Conservation (phyloP, 35 echinoderm and acorn worm genomes). For the Ophioderma brevispina region DNA sequence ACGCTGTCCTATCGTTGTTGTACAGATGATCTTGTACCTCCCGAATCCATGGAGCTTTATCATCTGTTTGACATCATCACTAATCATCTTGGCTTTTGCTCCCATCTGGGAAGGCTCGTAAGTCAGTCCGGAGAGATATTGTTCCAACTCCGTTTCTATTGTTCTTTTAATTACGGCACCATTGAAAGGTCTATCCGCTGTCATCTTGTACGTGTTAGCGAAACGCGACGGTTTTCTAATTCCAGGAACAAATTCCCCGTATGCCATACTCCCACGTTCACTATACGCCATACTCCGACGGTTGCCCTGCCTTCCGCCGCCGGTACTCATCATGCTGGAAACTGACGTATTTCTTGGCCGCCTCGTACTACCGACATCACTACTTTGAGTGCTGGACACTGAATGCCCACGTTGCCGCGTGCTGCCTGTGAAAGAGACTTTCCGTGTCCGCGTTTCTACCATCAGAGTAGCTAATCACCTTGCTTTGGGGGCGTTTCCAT, state of each 20-base stretch:
- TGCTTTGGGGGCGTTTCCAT: too few relatives aligned
- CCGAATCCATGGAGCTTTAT: constrained; percentile 34
- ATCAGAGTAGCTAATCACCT: too few relatives aligned
- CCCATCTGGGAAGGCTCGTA: constrained; percentile 18
- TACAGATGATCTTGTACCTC: constrained; percentile 55
- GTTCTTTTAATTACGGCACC: neutral
- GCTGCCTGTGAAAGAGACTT: constrained; percentile 9
- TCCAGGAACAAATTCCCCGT: neutral
- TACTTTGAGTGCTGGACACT: neutral
- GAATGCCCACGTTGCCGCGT: neutral
- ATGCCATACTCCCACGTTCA: neutral
- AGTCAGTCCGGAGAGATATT: neutral
- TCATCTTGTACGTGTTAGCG: constrained; percentile 24
- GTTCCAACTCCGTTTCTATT: constrained; percentile 12
- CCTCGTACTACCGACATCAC: neutral
- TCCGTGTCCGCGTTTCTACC: neutral
- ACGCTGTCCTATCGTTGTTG: constrained; percentile 1
- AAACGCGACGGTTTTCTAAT: neutral
- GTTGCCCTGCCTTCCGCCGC: neutral
- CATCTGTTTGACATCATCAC: constrained; percentile 39
- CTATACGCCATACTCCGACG: neutral
- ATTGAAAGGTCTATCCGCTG: neutral
- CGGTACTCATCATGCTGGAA: neutral
- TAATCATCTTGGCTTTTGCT: constrained; percentile 4
- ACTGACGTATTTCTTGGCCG: neutral